Evolutionary conservation across 2,888 invertebrate genomes (phyloP).

Genomic region (Campoplex capitator): DNA sequence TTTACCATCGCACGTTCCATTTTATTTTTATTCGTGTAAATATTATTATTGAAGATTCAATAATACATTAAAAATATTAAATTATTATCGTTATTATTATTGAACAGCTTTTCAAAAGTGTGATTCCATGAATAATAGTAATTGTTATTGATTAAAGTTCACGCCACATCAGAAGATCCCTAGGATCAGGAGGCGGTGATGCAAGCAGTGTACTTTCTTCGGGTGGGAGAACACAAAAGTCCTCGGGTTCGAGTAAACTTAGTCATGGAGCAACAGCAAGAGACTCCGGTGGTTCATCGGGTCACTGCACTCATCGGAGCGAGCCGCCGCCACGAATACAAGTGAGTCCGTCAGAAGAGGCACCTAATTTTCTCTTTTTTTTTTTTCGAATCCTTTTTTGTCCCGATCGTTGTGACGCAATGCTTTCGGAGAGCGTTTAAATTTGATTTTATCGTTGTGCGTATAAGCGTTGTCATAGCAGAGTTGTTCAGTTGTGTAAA

Average conservation of each 20-base stretch:
- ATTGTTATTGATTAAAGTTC: constrained; percentile 73
- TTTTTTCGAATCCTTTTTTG: background rate
- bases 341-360: constrained; percentile 69
- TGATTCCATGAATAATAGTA: background rate
- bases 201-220: constrained; percentile 83
- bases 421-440: background rate
- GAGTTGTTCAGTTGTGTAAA: background rate
- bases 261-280: constrained; percentile 85
- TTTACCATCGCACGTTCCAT: background rate
- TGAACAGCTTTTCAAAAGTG: too few species aligned
- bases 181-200: constrained; percentile 82
- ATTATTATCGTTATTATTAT: too few species aligned
- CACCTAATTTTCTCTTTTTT: background rate
- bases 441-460: background rate
- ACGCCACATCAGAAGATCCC: constrained; percentile 81
- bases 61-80: too few species aligned
- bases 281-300: constrained; percentile 93
- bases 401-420: background rate
- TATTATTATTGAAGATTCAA: too few species aligned
- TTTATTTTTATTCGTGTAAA: too few species aligned
- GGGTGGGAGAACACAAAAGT: constrained; percentile 86
- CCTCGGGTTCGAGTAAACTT: constrained; percentile 83
- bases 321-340: constrained; percentile 87
- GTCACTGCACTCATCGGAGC: constrained; percentile 93
- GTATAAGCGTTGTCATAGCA: background rate